Conservation (phyloP, 2,888 invertebrate genomes). For the Drosophila pseudotalamancana region DNA sequence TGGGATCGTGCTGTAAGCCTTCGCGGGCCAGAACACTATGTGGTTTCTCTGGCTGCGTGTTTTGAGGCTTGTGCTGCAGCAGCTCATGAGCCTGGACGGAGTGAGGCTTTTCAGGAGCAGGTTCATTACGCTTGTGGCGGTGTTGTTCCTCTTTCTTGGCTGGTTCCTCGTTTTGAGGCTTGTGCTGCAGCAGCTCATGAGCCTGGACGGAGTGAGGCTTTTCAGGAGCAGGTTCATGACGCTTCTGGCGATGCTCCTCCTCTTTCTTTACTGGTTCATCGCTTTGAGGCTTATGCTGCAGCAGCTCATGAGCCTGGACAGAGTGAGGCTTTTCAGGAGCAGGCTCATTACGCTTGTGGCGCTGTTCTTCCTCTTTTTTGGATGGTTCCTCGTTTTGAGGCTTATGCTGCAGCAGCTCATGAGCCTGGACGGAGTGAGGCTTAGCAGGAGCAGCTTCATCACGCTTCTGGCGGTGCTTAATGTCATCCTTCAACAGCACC, state of each 20-base stretch:
- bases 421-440: too few relatives aligned
- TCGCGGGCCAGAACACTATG: conserved; percentile 4
- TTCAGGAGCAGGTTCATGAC: conserved; percentile 31
- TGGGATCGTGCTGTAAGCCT: conserved; percentile 13
- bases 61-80: background rate
- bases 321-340: conserved; percentile 25
- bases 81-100: background rate
- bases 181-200: background rate
- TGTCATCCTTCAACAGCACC: conserved; percentile 12
- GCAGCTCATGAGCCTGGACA: background rate
- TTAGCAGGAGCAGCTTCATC: conserved; percentile 29
- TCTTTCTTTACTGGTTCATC: background rate
- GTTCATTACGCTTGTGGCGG: conserved; percentile 59
- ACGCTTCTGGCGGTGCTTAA: conserved; percentile 55
- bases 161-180: background rate
- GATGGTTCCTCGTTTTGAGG: background rate
- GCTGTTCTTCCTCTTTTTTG: conserved; percentile 25
- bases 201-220: too few relatives aligned
- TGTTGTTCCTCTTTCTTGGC: conserved; percentile 8
- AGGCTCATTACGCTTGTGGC: conserved; percentile 55
- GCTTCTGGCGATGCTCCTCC: conserved; percentile 49
- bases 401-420: conserved; percentile 1
- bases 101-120: conserved; percentile 23
- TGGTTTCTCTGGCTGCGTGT: conserved; percentile 1
- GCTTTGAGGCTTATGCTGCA: background rate